Evolutionary conservation across 2,888 invertebrate genomes (phyloP), one percentile per base, ranked within the genome.

Genomic region (Caprella mutica): DNA sequence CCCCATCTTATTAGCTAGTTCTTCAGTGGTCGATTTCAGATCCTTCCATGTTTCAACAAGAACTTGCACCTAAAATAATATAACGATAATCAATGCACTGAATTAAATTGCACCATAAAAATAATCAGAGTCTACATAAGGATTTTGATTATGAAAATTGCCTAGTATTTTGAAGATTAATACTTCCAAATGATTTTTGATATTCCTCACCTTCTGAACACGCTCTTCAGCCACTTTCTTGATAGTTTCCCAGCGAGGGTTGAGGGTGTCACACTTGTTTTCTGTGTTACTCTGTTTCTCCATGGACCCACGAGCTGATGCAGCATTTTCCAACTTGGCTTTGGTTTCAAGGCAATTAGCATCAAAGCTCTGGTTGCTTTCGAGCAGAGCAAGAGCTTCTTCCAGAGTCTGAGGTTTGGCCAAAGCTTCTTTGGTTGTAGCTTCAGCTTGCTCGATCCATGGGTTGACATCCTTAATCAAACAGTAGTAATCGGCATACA

Each of bases 391-490:
- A 3, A 65, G 42, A 23, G 61, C 65, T 9, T 63, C 65, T 5
- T 62, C 66, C 40, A 66, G 48, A 39, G 46, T 60, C 30, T 23
- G 27, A 17, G 66, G 66, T 48, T 65, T 66, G 44, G 62, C 24
- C 26, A 66, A 42, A 23, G 60, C 35, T 30, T 55, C 58, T 46
- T 59, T 65, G 27, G 52, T n/a, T 27, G 38, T 54, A 19, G 46
- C 35, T 29, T 66, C 66, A n/a, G 65, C 58, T 9, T 52, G 35
- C 24, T 57, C 65, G 44, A 66, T 53, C 66, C 66, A 66, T 2
- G 66, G 66, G 27, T 53, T 59, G 59, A 63, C 60, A 23, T 65
- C 65, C 59, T 66, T 66, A 29, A 66, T 60, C 26, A 56, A 55
- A 23, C 56, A 60, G 38, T 59, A 59, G 52, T 66, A 66, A 17